Conservation (phyloP, 2,113 vertebrate species). For the Xenus cinereus region DNA sequence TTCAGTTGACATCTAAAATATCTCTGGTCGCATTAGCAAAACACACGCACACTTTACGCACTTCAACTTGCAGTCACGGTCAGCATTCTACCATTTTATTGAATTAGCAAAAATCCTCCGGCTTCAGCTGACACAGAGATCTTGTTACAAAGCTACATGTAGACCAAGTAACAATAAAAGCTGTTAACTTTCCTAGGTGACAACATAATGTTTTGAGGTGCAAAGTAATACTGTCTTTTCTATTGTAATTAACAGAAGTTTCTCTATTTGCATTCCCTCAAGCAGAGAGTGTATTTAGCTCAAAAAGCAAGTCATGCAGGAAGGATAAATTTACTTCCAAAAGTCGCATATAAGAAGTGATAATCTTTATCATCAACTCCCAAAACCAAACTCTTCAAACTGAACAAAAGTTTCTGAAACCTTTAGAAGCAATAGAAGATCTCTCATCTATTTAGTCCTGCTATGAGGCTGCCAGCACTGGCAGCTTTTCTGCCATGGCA, state of each 20-base stretch:
- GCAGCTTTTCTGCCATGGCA: neutral
- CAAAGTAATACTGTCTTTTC: neutral
- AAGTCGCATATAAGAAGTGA: neutral
- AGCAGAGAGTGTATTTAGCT: neutral
- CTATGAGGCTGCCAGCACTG: neutral
- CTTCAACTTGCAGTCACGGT: neutral
- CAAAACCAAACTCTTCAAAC: neutral
- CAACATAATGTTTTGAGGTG: neutral
- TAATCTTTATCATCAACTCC: neutral
- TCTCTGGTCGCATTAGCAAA: neutral
- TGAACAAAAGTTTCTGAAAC: neutral
- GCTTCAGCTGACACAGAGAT: neutral
- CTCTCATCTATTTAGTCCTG: neutral
- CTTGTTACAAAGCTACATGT: neutral
- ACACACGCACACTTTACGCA: rapidly evolving
- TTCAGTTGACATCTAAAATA: neutral
- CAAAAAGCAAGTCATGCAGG: neutral
- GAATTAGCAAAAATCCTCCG: neutral
- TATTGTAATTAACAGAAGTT: neutral
- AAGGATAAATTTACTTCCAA: neutral
- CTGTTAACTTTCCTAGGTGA: neutral
- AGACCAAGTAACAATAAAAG: neutral
- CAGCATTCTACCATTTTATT: neutral
- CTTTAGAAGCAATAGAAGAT: neutral
- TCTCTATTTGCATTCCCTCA: neutral